Evolutionary conservation across 1,140 invertebrate genomes (phyloP), one percentile per base, ranked within the genome.

Genomic region (Lepidurus apus): DNA sequence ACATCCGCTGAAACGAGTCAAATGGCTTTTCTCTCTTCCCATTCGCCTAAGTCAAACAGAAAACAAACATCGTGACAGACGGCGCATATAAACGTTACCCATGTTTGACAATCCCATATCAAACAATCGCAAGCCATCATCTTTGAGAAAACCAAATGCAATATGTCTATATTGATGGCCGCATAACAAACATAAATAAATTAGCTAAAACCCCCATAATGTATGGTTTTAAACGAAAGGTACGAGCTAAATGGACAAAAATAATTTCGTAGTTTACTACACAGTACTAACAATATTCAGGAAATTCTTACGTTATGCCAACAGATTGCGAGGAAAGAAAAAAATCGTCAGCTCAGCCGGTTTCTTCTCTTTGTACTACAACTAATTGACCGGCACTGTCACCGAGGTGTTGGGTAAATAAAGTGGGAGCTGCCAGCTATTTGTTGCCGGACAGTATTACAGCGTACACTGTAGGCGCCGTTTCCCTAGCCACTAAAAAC

Each of bases 401-500:
- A 65, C 17, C 10, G 17, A 1, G 17, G 10, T 47, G 10, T 9
- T 47, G 17, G 45, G 5, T 4, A n/a, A 13, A 9, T 21, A 34
- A 4, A 34, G 34, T 4, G 34, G 4, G 34, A 34, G 53, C 7
- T 65, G 53, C 53, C 13, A 65, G 21, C 17, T 65, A 7, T 21
- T 65, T 65, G 53, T 65, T 13, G 53, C 8, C 53, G 13, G 53
- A 65, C 53, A 21, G 17, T n/a, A 17, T 65, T 21, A 65, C 53
- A 7, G 4, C 53, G 53, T 65, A 65, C 53, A 65, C 21, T 21
- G 53, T 7, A 21, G 8, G 17, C 53, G 53, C 0, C 21, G 53
- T 65, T 65, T 65, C 9, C 53, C 21, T 65, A 65, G 53, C 53
- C 53, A 65, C 53, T 65, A 21, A 65, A 65, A 21, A 65, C 53